These are phyloP conservation scores for Meriones psammophilus DNA, from an alignment of 2,797 vertebrate species.

Conservation along the genomic window DNA sequence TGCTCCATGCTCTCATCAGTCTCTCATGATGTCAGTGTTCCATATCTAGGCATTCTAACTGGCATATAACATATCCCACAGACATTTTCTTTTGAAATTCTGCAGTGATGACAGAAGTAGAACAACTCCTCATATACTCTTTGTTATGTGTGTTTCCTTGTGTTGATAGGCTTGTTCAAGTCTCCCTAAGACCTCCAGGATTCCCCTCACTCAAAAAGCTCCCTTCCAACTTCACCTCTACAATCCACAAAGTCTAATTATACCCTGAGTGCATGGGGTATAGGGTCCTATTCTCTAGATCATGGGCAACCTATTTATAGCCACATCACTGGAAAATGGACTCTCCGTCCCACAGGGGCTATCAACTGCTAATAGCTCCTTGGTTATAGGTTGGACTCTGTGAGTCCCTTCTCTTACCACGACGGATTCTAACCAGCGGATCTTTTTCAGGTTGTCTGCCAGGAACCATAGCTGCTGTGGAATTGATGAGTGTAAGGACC, in stretches of 20 bases:
- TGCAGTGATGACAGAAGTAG: background rate
- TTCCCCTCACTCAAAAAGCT: background rate
- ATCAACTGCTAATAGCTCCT: background rate
- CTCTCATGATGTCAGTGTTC: background rate
- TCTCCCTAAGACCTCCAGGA: background rate
- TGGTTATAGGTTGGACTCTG: background rate
- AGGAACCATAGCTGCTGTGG: background rate
- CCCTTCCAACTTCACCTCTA: background rate
- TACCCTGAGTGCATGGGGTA: background rate
- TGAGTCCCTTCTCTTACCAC: background rate
- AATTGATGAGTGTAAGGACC: background rate
- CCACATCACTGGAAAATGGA: background rate
- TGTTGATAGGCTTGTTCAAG: background rate
- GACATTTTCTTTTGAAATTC: background rate
- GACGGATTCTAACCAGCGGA: background rate
- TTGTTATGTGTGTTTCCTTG: background rate
- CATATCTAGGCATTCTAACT: background rate
- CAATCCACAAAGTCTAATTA: background rate
- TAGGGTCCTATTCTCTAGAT: background rate
- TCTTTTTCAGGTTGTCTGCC: background rate
- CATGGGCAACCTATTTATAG: background rate
- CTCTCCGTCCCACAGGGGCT: background rate
- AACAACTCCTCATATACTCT: too few species aligned
- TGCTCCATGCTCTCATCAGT: background rate
- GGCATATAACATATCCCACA: rapidly evolving